Base-by-base conservation (phyloP, 2,113 vertebrate genomes). In the Choloepus hoffmanni region DNA sequence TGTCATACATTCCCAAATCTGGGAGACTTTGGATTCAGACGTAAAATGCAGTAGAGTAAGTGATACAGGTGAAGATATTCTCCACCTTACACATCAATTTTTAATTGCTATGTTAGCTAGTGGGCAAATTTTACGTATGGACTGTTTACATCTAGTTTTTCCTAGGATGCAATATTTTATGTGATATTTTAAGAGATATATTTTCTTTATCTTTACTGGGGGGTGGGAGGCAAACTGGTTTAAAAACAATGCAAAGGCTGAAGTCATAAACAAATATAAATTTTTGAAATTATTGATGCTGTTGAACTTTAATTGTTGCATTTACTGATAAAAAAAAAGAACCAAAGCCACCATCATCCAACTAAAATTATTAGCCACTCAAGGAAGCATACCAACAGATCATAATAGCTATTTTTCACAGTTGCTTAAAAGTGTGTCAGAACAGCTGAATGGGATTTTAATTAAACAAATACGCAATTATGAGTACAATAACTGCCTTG, bases 401-500 rank as follows among this genome's bases (percentile, higher is more conserved):
- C 76, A 68, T 45, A 95, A 84, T 15, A 96, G 82, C 77, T 74
- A 45, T 74, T 95, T 96, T 95, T 91, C 86, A 85, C 91, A 96
- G 85, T 65, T 82, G 81, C 68, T 85, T 87, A 78, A 76, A 76
- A 93, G 62, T 73, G 43, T 78, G 82, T 91, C 94, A 95, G 67
- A 81, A 74, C 0, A 26, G 88, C 26, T 88, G 76, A 90, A 55
- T 12, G 3, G 68, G 72, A 95, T 85, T 83, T 84, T 95, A 81
- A 91, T 92, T 96, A 96, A 94, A 82, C 48, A 90, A 74, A 96
- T 89, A 48, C 92, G 86, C 58, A 70, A 36, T 90, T 83, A 84
- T 63, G 88, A 94, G 28, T 70, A 72, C 14, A 92, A 78, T 85
- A 92, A 55, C 60, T 85, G 76, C 48, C 26, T 74, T 81, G 65